Evolutionary conservation across 2,888 invertebrate species (phyloP), one percentile per base, ranked within the genome.

Genomic region (Willowsia nigromaculata): DNA sequence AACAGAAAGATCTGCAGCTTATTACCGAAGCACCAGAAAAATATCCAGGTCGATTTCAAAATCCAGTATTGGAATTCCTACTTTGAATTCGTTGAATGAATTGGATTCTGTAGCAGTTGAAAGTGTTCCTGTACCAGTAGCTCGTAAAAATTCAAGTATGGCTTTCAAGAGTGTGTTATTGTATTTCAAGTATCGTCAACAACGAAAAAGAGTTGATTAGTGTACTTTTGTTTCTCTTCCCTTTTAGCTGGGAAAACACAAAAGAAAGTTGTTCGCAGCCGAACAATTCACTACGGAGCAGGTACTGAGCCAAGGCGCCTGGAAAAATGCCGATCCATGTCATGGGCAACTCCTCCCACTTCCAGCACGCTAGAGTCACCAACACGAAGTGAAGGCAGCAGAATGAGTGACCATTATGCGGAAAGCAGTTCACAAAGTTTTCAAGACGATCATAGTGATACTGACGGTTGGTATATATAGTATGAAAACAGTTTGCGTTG

Each of bases 261-360:
- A 18, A 18, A 50, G 5, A 76, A 59, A 11, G 71, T 90, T 13
- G 53, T 30, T 9, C 65, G 91, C 0, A 82, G 89, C 13, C 85
- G 65, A 65, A 89, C 91, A n/a, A 53, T 90, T 43, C 78, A 90
- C 43, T 89, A 82, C 11, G 90, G 90, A 56, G 59, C 53, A 27
- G 83, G 78, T 0, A 82, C n/a, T 25, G 80, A 80, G 15, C 87
- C 76, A 13, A 25, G 74, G 25, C 53, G 43, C 13, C 15, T 87
- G 5, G 83, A 87, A 43, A 90, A 90, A 40, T 76, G 53, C 47
- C 74, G 90, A 0, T 90, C 90, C 0, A 65, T 76, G 56, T 90
- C 90, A 53, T 89, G 89, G 89, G 56, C 71, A 22, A 78, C 43
- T 53, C 68, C 78, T 18, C 82, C 74, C 9, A 27, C 82, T 40